Evolutionary conservation across 2,113 vertebrate species (phyloP).

Genomic region (Protobothrops flavoviridis): DNA sequence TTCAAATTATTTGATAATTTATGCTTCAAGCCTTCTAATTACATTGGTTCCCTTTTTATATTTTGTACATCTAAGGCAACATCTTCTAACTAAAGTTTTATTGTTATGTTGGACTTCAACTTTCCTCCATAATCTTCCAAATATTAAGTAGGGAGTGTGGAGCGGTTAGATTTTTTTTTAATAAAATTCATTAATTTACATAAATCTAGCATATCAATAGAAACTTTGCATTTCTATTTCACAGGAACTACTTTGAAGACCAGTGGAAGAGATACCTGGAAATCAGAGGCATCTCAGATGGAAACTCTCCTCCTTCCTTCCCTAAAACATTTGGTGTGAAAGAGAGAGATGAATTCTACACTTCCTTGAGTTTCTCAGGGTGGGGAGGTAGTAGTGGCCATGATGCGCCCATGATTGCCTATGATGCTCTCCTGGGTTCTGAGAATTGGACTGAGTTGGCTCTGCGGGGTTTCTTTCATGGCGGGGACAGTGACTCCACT

Average conservation of each 20-base stretch:
- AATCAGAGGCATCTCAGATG: slow-evolving; percentile 72
- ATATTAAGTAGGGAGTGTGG: neutral
- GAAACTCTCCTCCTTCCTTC: slow-evolving; percentile 67
- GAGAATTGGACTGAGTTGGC: slow-evolving; percentile 76
- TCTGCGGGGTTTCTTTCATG: slow-evolving; percentile 76
- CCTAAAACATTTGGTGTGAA: slow-evolving; percentile 66
- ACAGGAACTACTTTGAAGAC: slow-evolving; percentile 77
- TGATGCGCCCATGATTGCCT: slow-evolving; percentile 83
- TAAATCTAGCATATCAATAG: neutral
- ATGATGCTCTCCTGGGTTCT: slow-evolving; percentile 75
- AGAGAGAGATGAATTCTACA: slow-evolving; percentile 77
- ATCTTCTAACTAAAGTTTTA: neutral
- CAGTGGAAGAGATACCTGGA: slow-evolving; percentile 75
- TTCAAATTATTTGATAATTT: neutral
- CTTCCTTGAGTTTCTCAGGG: slow-evolving; percentile 68
- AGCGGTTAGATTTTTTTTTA: neutral
- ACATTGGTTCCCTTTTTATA: neutral
- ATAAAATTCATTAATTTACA: neutral
- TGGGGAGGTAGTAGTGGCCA: slow-evolving; percentile 81
- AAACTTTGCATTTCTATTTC: neutral
- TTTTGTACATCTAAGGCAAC: neutral
- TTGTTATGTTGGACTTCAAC: neutral
- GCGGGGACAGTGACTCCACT: slow-evolving; percentile 80
- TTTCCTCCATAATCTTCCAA: neutral
- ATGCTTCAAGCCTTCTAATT: neutral